These are phyloP conservation scores for Clarias magur DNA, from an alignment of 2,113 vertebrate genomes.

Conservation along the genomic window DNA sequence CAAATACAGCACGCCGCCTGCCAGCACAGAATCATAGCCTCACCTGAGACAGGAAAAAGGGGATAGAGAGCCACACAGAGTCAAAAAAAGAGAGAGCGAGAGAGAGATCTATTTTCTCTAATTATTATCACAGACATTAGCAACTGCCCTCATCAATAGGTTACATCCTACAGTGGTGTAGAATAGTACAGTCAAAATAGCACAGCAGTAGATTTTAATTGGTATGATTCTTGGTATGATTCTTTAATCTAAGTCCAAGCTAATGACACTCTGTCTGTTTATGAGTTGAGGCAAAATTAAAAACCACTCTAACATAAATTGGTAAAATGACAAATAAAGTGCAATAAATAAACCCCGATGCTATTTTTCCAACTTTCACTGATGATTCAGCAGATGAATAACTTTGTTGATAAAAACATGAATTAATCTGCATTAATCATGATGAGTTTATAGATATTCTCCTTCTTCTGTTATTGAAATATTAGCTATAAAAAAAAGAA, in stretches of 20 bases:
- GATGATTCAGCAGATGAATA: background rate
- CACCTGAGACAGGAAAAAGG: slow-evolving; percentile 39
- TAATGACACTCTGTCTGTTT: background rate
- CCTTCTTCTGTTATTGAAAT: background rate
- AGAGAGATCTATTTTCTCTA: slow-evolving; percentile 24
- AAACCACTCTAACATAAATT: background rate
- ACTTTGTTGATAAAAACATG: background rate
- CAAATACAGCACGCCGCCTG: slow-evolving; percentile 48
- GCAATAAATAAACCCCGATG: background rate
- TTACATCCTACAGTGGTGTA: background rate
- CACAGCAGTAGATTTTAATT: background rate
- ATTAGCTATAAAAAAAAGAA: background rate
- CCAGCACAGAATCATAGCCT: slow-evolving; percentile 42
- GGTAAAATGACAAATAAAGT: background rate
- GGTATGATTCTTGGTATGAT: background rate
- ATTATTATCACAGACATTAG: slow-evolving; percentile 37
- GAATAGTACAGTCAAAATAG: background rate
- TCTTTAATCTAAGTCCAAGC: background rate
- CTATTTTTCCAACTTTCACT: background rate
- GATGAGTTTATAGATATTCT: background rate
- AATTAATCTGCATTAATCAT: background rate
- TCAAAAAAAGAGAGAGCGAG: background rate
- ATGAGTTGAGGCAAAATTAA: background rate
- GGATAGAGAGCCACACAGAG: background rate
- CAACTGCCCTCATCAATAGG: background rate